Conservation (phyloP, 2,797 vertebrate species). For the Enteromius thamalakanensis region DNA sequence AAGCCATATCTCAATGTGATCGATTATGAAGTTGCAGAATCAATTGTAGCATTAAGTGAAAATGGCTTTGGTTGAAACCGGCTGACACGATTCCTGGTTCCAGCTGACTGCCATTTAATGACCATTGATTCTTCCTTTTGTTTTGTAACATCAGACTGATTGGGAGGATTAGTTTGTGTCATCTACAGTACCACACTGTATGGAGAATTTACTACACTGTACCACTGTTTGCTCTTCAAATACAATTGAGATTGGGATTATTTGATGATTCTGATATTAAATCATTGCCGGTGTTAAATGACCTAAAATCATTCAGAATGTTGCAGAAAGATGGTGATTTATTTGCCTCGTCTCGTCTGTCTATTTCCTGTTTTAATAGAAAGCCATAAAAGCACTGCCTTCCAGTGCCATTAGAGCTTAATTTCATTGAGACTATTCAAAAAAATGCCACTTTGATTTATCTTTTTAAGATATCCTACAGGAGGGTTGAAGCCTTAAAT, state of each 20-base stretch:
- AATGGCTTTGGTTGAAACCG: constrained; percentile 31
- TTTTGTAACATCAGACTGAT: constrained; percentile 51
- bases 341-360: constrained; percentile 20
- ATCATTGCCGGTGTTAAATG: constrained; percentile 1
- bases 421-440: constrained; percentile 54
- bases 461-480: constrained; percentile 70
- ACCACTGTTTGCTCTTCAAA: constrained; percentile 2
- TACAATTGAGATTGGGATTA: background rate
- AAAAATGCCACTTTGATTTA: constrained; percentile 69
- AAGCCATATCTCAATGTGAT: constrained; percentile 37
- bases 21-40: constrained; percentile 38
- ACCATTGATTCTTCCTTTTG: constrained; percentile 53
- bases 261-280: constrained; percentile 14
- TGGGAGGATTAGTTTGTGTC: constrained; percentile 44
- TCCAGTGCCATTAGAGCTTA: constrained; percentile 53
- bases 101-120: constrained; percentile 55
- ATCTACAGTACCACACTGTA: background rate
- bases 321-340: constrained; percentile 17
- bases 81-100: constrained; percentile 39
- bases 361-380: constrained; percentile 40
- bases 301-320: background rate
- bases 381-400: constrained; percentile 31
- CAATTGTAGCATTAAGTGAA: constrained; percentile 36
- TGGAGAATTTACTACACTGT: constrained; percentile 36
- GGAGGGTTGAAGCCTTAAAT: constrained; percentile 68